Evolutionary conservation across 2,113 vertebrate genomes (phyloP), one percentile per base, ranked within the genome.

Genomic region (Romanogobio albipinnatus): DNA sequence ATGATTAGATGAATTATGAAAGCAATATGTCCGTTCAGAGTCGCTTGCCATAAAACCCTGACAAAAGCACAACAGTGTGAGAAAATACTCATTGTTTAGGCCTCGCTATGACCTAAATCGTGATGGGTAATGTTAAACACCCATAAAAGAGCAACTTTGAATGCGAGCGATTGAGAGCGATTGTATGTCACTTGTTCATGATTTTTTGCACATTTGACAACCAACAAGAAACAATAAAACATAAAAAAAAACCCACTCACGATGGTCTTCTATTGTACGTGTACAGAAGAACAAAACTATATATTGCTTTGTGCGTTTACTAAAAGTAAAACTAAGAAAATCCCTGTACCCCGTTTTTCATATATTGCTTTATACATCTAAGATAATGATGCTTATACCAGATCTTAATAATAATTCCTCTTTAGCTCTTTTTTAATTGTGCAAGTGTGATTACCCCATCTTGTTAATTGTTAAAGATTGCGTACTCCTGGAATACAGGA

Each of bases 1-100:
- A 53, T 33, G 1, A 29, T 22, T 68, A 26, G 51, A 56, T 64
- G 47, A 56, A 56, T 79, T 8, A 19, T 45, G n/a, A 47, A 74
- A 70, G 61, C 13, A 75, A 24, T 70, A 64, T 17, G 43, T 36
- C 58, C 51, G 17, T 56, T 86, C 36, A 76, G 53, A 76, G 49
- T 64, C 53, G 64, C 53, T 39, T 76, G 73, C 17, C 43, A 11
- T 86, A n/a, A 59, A 76, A 49, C 47, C 29, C 47, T 68, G 26
- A 43, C 29, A 9, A 39, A 76, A 36, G 17, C 22, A 26, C 53
- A 56, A 26, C 53, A 22, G 36, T 45, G 13, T 45, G 22, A 84
- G 47, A 10, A 66, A 36, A 53, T 56, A n/a, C 53, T 33, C n/a
- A 4, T 2, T 58, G 24, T 29, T 19, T n/a, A 11, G 70, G 36